Percentiles rank a stretch among this genome's conserved stretches.
These are phyloP conservation scores for Drosophila neotestacea DNA, from an alignment of 2,888 invertebrate species.

Conservation along the genomic window DNA sequence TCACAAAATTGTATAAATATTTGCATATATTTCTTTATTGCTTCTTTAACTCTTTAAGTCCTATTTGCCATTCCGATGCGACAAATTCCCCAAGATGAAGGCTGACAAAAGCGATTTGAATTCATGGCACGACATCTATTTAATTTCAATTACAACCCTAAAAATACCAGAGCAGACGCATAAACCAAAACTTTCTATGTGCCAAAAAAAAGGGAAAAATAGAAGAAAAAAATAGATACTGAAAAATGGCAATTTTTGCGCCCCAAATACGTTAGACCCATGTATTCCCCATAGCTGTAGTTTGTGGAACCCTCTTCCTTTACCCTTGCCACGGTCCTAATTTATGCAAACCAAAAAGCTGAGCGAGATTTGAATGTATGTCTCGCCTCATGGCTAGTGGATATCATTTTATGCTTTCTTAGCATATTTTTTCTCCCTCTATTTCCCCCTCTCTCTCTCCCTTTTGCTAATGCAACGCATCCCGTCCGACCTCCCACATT, in stretches of 20 bases:
- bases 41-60: conserved; percentile 62
- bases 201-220: conserved; percentile 12
- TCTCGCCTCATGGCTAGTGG: conserved; percentile 46
- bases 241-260: conserved; percentile 64
- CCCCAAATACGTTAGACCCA: conserved; percentile 59
- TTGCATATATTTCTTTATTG: conserved; percentile 12
- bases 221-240: conserved; percentile 24
- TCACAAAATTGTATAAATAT: background rate
- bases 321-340: conserved; percentile 49
- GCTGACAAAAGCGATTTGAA: conserved; percentile 61
- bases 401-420: conserved; percentile 81
- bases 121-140: conserved; percentile 81
- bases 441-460: background rate
- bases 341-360: conserved; percentile 76
- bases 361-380: conserved; percentile 65
- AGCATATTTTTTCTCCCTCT: conserved; percentile 71
- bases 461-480: conserved; percentile 48
- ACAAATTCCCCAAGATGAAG: conserved; percentile 37
- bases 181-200: conserved; percentile 70
- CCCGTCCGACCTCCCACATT: conserved; percentile 52
- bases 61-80: conserved; percentile 24
- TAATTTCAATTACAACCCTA: conserved; percentile 79
- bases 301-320: conserved; percentile 5
- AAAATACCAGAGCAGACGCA: conserved; percentile 78
- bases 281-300: conserved; percentile 13